phyloP scores from a whole-genome alignment of 2,113 vertebrate genomes.

The Anhinga rufa region DNA sequence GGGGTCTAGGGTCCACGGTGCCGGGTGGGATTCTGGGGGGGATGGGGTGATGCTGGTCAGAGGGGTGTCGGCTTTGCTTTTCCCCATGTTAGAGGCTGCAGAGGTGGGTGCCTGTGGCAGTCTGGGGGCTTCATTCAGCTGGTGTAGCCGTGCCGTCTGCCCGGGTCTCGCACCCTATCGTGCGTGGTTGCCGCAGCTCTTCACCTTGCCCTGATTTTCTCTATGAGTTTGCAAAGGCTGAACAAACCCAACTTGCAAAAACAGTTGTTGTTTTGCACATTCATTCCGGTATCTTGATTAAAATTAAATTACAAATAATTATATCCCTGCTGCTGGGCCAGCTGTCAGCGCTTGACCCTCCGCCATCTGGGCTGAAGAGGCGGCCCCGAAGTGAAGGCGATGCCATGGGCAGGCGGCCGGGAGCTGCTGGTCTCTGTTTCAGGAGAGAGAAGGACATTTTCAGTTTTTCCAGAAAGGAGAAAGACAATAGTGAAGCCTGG shows the following conservation, averaged over 20 bases:
- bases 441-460: background rate
- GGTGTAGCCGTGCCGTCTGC: fast-evolving
- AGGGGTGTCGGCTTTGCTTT: background rate
- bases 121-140: background rate
- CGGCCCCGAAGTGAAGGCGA: background rate
- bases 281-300: background rate
- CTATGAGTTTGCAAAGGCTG: background rate
- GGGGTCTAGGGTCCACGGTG: fast-evolving
- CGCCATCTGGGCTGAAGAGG: constrained; percentile 12
- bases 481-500: background rate
- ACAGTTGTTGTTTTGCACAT: constrained; percentile 18
- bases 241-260: background rate
- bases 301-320: constrained; percentile 36
- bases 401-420: fast-evolving
- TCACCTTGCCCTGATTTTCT: background rate
- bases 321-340: background rate
- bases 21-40: no score
- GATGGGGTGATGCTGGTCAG: background rate
- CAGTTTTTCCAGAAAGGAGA: background rate
- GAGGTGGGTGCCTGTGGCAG: background rate
- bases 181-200: background rate
- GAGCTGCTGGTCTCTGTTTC: background rate
- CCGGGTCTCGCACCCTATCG: fast-evolving
- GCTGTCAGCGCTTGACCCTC: constrained; percentile 17
- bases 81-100: background rate